phyloP scores from a whole-genome alignment of 1,140 invertebrate species.

The Drosophila subobscura region DNA sequence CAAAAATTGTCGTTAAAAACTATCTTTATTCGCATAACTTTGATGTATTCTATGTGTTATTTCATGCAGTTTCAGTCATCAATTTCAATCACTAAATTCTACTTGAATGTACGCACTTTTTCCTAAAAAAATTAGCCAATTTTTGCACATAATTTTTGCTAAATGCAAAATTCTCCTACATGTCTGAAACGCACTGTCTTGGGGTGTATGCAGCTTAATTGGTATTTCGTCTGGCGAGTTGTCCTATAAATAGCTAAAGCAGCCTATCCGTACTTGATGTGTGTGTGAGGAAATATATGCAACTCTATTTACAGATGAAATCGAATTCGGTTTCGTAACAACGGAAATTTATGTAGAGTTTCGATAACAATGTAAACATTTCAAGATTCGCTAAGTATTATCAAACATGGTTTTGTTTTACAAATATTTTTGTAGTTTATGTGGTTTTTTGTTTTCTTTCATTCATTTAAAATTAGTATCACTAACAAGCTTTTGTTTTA shows the following conservation, averaged over 20 bases:
- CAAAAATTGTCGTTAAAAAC: too few species aligned
- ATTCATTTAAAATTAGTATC: conserved; percentile 76
- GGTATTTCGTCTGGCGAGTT: conserved; percentile 30
- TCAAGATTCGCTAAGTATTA: conserved; percentile 34
- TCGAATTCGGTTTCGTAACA: conserved; percentile 22
- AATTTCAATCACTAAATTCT: too few species aligned
- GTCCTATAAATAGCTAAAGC: conserved; percentile 37
- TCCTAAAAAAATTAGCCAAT: neutral
- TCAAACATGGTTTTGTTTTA: conserved; percentile 36
- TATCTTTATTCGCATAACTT: too few species aligned
- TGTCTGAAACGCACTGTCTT: conserved; percentile 22
- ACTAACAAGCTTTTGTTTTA: conserved; percentile 70
- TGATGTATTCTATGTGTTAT: neutral
- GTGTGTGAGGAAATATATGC: neutral
- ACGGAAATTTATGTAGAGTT: conserved; percentile 21
- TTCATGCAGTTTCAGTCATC: neutral
- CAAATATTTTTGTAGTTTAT: conserved; percentile 3
- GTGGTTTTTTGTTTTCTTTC: neutral
- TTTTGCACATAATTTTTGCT: neutral
- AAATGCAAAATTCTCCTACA: neutral
- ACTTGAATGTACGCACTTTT: too few species aligned
- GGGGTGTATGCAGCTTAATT: conserved; percentile 9
- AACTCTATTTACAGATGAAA: conserved; percentile 43
- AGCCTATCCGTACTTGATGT: conserved; percentile 12
- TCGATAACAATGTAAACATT: conserved; percentile 50